phyloP scores from a whole-genome alignment of 2,888 invertebrate species.

The Cylloceria caligata region DNA sequence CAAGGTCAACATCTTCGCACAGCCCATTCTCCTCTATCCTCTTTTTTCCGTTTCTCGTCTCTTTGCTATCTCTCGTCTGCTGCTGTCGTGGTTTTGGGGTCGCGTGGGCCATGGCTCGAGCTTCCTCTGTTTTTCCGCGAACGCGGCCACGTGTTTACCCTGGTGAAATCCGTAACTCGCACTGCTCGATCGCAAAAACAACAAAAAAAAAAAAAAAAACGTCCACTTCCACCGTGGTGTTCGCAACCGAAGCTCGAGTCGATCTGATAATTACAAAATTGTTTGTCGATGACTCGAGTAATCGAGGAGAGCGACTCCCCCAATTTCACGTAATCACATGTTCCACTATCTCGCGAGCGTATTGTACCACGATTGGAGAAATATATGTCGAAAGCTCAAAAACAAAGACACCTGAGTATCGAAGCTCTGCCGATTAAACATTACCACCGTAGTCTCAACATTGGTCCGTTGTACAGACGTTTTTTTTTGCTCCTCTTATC shows the following conservation, averaged over 20 bases:
- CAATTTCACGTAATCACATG: constrained; percentile 28
- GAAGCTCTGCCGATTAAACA: constrained; percentile 8
- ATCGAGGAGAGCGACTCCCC: constrained; percentile 35
- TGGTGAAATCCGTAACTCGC: background rate
- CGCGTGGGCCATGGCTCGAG: constrained; percentile 74
- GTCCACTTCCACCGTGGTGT: background rate
- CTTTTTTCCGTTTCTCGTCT: constrained; percentile 56
- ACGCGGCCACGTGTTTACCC: constrained; percentile 16
- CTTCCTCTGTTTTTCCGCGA: constrained; percentile 4
- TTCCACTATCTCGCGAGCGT: constrained; percentile 38
- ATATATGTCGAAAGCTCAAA: no score
- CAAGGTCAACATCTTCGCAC: constrained; percentile 58
- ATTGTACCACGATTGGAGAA: constrained; percentile 7
- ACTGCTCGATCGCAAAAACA: background rate
- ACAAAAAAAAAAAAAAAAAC: constrained; percentile 1
- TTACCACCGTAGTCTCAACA: constrained; percentile 4
- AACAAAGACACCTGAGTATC: constrained; percentile 11
- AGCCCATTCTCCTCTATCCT: constrained; percentile 66
- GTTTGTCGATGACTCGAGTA: background rate
- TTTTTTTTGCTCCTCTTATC: background rate
- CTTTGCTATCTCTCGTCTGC: constrained; percentile 36
- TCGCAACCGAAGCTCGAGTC: background rate
- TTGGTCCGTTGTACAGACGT: background rate
- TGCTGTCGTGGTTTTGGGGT: constrained; percentile 62
- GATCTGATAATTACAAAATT: constrained; percentile 22